These are phyloP conservation scores for Tenebrio molitor DNA, from an alignment of 1,140 invertebrate species.

Conservation along the genomic window DNA sequence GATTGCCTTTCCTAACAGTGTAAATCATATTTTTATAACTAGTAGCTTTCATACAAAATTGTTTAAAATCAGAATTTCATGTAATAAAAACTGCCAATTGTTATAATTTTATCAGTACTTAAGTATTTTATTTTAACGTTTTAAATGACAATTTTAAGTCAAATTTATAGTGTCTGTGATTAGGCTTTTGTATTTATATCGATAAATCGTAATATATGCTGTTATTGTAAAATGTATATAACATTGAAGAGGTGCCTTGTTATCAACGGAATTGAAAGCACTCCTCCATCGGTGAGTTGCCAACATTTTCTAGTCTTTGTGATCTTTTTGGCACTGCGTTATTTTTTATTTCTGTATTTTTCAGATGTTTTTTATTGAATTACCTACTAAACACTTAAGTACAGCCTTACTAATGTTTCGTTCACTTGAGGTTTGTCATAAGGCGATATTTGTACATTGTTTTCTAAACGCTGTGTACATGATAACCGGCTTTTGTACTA, in stretches of 20 bases:
- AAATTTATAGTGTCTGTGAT: slow-evolving; percentile 43
- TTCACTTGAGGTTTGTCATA: slow-evolving; percentile 21
- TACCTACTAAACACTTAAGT: slow-evolving; percentile 13
- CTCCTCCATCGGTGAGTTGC: slow-evolving; percentile 27
- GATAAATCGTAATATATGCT: slow-evolving; percentile 46
- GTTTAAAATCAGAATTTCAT: slow-evolving; percentile 21
- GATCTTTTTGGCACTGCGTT: slow-evolving; percentile 37
- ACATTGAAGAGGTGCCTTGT: slow-evolving; percentile 43
- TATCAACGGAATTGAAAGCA: slow-evolving; percentile 43
- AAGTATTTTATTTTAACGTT: slow-evolving; percentile 37
- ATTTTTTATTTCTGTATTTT: slow-evolving; percentile 40
- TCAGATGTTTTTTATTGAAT: slow-evolving; percentile 13
- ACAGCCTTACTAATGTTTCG: slow-evolving; percentile 36
- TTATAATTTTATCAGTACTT: slow-evolving; percentile 42
- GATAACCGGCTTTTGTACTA: slow-evolving; percentile 46
- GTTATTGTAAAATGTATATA: slow-evolving; percentile 46
- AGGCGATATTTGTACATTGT: slow-evolving; percentile 36
- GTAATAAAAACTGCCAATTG: slow-evolving; percentile 41
- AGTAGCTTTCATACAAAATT: slow-evolving; percentile 41
- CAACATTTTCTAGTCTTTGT: slow-evolving; percentile 45
- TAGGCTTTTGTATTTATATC: slow-evolving; percentile 43
- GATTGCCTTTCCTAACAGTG: slow-evolving; percentile 16
- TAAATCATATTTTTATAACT: slow-evolving; percentile 42
- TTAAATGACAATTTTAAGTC: slow-evolving; percentile 37
- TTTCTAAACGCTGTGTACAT: slow-evolving; percentile 35